Percentiles rank a stretch among this genome's conserved stretches.
These are phyloP conservation scores for Leptonema lineaticorne DNA, from an alignment of 1,140 invertebrate genomes.

Conservation along the genomic window DNA sequence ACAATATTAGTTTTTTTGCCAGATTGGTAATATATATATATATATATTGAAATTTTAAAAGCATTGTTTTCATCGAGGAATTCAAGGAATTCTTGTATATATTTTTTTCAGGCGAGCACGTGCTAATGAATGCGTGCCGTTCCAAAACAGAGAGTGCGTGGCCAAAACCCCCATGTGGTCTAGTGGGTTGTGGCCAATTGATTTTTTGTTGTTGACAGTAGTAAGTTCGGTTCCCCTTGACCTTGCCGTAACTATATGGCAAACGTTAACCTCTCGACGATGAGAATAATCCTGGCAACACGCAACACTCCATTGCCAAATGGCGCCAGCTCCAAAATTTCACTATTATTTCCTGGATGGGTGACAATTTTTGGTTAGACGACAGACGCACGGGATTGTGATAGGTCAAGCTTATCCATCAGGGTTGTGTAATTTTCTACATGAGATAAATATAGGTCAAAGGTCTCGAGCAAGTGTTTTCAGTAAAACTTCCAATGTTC, in stretches of 20 bases:
- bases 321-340: slow-evolving; percentile 36
- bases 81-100: background rate
- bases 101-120: background rate
- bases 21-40: too few species aligned
- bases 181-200: slow-evolving; percentile 25
- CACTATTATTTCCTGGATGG: slow-evolving; percentile 34
- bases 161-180: too few species aligned
- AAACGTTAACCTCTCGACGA: slow-evolving; percentile 30
- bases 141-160: background rate
- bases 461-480: too few species aligned
- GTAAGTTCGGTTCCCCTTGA: slow-evolving; percentile 30
- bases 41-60: background rate
- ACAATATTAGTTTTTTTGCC: background rate
- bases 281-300: slow-evolving; percentile 38
- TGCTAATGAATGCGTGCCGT: background rate
- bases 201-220: slow-evolving; percentile 28
- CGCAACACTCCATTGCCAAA: slow-evolving; percentile 34
- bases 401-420: slow-evolving; percentile 20
- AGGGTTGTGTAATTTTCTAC: background rate
- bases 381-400: slow-evolving; percentile 22
- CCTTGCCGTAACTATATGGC: slow-evolving; percentile 26
- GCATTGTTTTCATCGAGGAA: background rate
- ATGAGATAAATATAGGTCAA: background rate
- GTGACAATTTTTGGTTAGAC: slow-evolving; percentile 33
- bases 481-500: too few species aligned